phyloP scores from a whole-genome alignment of 2,113 vertebrate species.

The Microcebus jonahi region DNA sequence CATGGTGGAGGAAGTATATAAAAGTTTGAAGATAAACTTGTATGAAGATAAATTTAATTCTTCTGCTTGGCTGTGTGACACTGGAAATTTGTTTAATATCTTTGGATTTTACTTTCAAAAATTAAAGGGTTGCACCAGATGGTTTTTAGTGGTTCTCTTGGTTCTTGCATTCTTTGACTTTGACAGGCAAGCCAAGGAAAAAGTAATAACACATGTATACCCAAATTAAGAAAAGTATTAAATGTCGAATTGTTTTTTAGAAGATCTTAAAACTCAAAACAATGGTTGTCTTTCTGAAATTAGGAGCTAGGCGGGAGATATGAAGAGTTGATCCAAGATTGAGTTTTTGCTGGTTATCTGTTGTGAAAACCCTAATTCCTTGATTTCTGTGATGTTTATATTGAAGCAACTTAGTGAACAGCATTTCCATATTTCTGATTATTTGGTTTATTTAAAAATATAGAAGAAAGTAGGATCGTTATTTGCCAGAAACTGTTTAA shows the following conservation, averaged over 20 bases:
- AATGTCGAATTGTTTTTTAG: not conserved
- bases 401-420: not conserved
- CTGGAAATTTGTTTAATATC: not conserved
- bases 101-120: not conserved
- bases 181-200: not conserved
- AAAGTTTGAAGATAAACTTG: constrained; percentile 22
- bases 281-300: constrained; percentile 4
- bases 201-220: not conserved
- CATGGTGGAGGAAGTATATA: not conserved
- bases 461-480: not conserved
- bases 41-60: constrained; percentile 31
- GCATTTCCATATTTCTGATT: not conserved
- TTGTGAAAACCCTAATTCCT: not conserved
- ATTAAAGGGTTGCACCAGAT: not conserved
- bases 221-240: not conserved
- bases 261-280: not conserved
- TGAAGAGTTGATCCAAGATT: not conserved
- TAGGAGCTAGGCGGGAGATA: not conserved
- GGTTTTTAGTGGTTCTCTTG: not conserved
- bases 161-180: not conserved
- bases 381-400: not conserved
- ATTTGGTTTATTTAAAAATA: constrained; percentile 33
- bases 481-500: not conserved
- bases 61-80: not conserved
- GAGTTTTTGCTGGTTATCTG: not conserved